These are phyloP conservation scores for Atethmia centrago DNA, from an alignment of 2,888 invertebrate species.

Conservation along the genomic window DNA sequence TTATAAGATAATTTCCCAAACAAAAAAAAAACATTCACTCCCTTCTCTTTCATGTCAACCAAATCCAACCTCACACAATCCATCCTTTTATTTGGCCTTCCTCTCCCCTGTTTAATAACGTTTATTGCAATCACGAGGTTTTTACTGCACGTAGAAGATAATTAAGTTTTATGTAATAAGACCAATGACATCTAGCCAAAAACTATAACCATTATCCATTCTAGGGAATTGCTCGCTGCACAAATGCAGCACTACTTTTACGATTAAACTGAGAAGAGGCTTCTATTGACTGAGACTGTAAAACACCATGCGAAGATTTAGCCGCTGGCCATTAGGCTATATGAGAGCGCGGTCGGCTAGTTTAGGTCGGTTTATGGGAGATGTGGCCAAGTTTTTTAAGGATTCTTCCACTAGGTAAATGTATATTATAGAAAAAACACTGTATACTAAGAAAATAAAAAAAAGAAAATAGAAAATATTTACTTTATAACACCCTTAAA, in stretches of 20 bases:
- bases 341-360: conserved; percentile 81
- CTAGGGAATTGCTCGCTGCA: not conserved
- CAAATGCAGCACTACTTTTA: conserved; percentile 66
- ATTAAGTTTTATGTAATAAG: not conserved
- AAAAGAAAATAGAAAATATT: no score
- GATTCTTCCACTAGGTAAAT: no score
- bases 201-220: conserved; percentile 18
- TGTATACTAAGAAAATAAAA: no score
- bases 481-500: not conserved
- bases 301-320: conserved; percentile 84
- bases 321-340: conserved; percentile 82
- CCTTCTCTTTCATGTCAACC: no score
- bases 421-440: no score
- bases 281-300: conserved; percentile 83
- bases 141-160: no score
- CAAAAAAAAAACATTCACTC: no score
- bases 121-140: no score
- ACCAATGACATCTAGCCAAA: not conserved
- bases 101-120: no score
- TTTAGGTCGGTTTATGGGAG: conserved; percentile 65
- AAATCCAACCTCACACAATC: no score
- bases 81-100: no score
- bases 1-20: no score
- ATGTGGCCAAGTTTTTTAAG: conserved; percentile 4
- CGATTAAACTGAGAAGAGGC: conserved; percentile 76